These are phyloP conservation scores for Cheumatopsyche charites DNA, from an alignment of 1,140 invertebrate genomes.

Conservation along the genomic window DNA sequence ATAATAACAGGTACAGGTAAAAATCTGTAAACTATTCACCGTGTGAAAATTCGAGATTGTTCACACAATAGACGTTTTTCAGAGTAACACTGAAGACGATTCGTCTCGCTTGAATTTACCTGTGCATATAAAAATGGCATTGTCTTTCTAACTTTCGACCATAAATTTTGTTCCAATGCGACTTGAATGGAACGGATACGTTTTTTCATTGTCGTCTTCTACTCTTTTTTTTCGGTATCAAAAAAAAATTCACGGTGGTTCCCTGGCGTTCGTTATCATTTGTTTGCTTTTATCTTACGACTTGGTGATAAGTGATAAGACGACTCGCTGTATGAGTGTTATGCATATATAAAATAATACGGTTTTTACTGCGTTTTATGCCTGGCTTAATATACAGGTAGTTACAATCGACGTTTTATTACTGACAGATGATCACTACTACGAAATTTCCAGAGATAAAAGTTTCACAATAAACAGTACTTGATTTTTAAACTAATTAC, in stretches of 20 bases:
- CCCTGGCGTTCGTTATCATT: slow-evolving; percentile 37
- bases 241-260: slow-evolving; percentile 40
- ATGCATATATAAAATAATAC: slow-evolving; percentile 17
- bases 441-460: slow-evolving; percentile 17
- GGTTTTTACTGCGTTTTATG: slow-evolving; percentile 29
- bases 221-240: slow-evolving; percentile 12
- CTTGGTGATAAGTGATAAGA: slow-evolving; percentile 43
- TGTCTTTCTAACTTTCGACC: too few species aligned
- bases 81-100: too few species aligned
- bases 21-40: background rate
- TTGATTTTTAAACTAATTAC: too few species aligned
- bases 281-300: slow-evolving; percentile 40
- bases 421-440: slow-evolving; percentile 2
- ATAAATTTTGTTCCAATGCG: too few species aligned
- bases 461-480: background rate
- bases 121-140: too few species aligned
- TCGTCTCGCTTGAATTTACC: too few species aligned
- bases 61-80: too few species aligned
- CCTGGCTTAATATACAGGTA: slow-evolving; percentile 33
- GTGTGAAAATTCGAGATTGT: background rate
- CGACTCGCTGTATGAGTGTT: background rate
- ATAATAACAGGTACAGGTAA: slow-evolving; percentile 11
- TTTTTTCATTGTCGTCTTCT: background rate
- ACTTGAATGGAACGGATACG: too few species aligned
- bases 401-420: slow-evolving; percentile 32